Conservation (phyloP, 2,888 invertebrate species). For the Caenorhabditis virilis region DNA sequence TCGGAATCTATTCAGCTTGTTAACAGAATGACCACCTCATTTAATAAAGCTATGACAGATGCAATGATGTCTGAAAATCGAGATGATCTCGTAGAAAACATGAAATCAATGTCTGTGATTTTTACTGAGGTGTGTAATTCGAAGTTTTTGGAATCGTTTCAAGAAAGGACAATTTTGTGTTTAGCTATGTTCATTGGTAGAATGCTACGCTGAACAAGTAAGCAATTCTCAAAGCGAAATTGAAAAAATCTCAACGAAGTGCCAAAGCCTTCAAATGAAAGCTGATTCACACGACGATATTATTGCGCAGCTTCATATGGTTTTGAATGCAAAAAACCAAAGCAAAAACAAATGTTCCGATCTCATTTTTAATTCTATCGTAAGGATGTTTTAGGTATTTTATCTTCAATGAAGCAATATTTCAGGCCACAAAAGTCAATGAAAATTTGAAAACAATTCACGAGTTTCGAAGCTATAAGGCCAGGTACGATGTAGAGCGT, state of each 20-base stretch:
- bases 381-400: background rate
- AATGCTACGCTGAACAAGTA: background rate
- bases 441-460: constrained; percentile 5
- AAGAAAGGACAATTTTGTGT: background rate
- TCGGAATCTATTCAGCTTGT: background rate
- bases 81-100: constrained; percentile 15
- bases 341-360: constrained; percentile 2
- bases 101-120: constrained; percentile 14
- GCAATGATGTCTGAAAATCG: constrained; percentile 13
- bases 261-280: constrained; percentile 2
- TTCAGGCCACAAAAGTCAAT: constrained; percentile 5
- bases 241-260: background rate
- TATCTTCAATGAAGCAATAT: background rate
- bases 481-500: constrained; percentile 12
- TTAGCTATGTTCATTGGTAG: background rate
- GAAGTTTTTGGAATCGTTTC: background rate
- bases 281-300: constrained; percentile 10
- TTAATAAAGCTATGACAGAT: constrained; percentile 13
- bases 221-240: background rate
- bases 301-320: constrained; percentile 16
- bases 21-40: constrained; percentile 9
- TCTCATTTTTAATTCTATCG: background rate
- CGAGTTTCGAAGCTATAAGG: constrained; percentile 6
- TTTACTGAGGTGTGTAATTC: constrained; percentile 22
- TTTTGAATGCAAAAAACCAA: constrained; percentile 7